Evolutionary conservation across 1,140 invertebrate genomes (phyloP), one percentile per base, ranked within the genome.

Genomic region (Diabrotica virgifera): DNA sequence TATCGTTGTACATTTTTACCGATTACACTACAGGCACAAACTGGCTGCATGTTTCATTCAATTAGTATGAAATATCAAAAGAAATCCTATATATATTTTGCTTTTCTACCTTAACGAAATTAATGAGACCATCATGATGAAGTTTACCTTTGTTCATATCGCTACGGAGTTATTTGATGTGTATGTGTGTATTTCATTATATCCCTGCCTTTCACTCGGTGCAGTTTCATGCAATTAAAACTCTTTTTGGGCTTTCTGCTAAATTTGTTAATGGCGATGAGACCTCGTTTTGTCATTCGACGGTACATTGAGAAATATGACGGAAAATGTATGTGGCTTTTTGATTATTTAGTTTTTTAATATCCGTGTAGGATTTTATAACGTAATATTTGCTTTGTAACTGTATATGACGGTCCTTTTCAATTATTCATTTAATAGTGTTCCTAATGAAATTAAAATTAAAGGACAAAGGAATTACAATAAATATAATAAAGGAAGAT

Each of bases 41-140:
- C 40, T 46, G 40, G n/a, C 8, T 46, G n/a, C n/a, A n/a, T 46
- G 40, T 46, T 46, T 46, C n/a, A 46, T 46, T 46, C 40, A 46
- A 46, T 46, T n/a, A 46, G 40, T 46, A 46, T 46, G 40, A 46
- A 46, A 46, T 46, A 46, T 46, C 40, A 46, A 46, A 46, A 46
- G 40, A 46, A 46, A 46, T 46, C 8, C n/a, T 46, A 24, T 24
- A 24, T 24, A 24, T 24, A 10, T 46, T n/a, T 46, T n/a, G 40
- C 40, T 46, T 46, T 46, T 6, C 3, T n/a, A 46, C n/a, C n/a
- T 46, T 46, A 46, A 46, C 40, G 2, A 46, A 46, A 46, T 46
- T 46, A 46, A 46, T 46, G 40, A 46, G 40, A 8, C 8, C 40
- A 8, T 8, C 40, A 46, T 46, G 40, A 46, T 46, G 40, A 46